phyloP scores from a whole-genome alignment of 2,888 invertebrate species.

The Brenthis daphne region DNA sequence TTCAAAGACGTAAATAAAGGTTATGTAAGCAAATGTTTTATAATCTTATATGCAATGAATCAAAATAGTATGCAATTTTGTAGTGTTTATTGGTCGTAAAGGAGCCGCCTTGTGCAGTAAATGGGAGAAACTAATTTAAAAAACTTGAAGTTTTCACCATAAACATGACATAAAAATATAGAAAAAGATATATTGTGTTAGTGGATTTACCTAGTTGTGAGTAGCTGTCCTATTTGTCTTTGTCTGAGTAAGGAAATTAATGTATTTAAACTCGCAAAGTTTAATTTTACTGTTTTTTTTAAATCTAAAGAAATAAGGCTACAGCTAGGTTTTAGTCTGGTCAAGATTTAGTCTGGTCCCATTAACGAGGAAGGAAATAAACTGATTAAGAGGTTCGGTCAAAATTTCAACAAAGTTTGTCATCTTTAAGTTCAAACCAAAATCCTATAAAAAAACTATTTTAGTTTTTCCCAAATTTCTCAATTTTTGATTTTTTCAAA shows the following conservation, averaged over 20 bases:
- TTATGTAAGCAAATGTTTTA: constrained; percentile 6
- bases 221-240: background rate
- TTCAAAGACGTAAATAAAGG: background rate
- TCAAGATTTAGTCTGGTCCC: no score
- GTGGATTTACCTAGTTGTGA: background rate
- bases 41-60: constrained; percentile 17
- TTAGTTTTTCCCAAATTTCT: no score
- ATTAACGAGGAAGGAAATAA: no score
- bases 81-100: constrained; percentile 32
- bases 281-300: no score
- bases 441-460: no score
- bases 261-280: no score
- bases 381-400: no score
- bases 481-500: no score
- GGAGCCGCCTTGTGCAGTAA: constrained; percentile 8
- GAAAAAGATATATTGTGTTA: constrained; percentile 4
- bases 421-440: no score
- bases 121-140: constrained; percentile 27
- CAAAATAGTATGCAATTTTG: constrained; percentile 28
- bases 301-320: no score
- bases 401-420: no score
- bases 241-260: background rate
- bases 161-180: constrained; percentile 13
- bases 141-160: constrained; percentile 13
- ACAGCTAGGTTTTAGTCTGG: no score